Conservation (phyloP, 2,797 vertebrate genomes). For the Manis crassicaudata region DNA sequence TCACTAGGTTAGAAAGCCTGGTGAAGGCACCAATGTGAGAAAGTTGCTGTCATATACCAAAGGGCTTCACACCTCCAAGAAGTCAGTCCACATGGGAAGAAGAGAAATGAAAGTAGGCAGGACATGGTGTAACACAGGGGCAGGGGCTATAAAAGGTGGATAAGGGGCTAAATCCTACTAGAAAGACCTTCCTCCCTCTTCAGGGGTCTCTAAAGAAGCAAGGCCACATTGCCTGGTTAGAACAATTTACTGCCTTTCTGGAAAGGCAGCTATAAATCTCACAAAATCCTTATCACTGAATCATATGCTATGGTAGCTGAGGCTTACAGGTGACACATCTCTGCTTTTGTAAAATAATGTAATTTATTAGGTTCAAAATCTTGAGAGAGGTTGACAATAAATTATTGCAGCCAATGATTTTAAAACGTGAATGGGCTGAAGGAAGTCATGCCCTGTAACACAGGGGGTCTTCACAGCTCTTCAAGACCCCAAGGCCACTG, state of each 20-base stretch:
- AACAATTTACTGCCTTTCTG: not conserved
- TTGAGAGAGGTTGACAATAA: not conserved
- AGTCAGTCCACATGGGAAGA: not conserved
- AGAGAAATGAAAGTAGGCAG: not conserved
- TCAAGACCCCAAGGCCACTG: not conserved
- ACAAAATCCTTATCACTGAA: not conserved
- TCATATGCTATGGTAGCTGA: not conserved
- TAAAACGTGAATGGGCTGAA: not conserved
- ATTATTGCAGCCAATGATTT: not conserved
- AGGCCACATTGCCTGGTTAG: not conserved
- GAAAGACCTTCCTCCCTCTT: not conserved
- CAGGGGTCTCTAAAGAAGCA: not conserved
- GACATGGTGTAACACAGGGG: not conserved
- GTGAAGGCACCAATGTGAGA: not conserved
- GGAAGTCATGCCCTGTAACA: not conserved
- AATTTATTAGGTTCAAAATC: constrained; percentile 21
- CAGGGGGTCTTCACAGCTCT: not conserved
- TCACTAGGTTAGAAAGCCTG: not conserved
- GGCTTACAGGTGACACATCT: not conserved
- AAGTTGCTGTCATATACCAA: not conserved
- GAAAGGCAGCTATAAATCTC: not conserved
- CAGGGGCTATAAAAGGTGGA: too few species aligned
- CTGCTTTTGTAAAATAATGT: not conserved
- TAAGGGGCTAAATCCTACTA: not conserved
- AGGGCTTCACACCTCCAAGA: not conserved